These are phyloP conservation scores for Podiceps cristatus DNA, from an alignment of 2,113 vertebrate genomes.

Conservation along the genomic window DNA sequence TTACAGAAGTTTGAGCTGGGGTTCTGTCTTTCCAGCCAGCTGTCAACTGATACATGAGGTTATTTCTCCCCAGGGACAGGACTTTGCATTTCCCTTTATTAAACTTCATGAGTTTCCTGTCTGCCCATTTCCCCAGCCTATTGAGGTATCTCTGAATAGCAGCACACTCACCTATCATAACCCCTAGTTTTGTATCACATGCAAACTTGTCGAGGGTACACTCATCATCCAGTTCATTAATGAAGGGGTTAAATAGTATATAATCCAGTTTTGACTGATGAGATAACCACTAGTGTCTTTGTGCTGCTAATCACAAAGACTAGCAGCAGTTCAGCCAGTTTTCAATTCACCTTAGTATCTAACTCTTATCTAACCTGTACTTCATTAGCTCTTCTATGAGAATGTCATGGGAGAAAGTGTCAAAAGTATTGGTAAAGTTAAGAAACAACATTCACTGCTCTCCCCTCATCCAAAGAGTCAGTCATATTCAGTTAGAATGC, in stretches of 20 bases:
- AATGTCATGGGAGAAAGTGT: too few relatives aligned
- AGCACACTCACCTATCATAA: neutral
- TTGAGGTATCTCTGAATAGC: neutral
- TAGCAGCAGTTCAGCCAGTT: too few relatives aligned
- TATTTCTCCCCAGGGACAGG: neutral
- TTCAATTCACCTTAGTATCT: too few relatives aligned
- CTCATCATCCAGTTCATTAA: neutral
- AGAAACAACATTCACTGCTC: too few relatives aligned
- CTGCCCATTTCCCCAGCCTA: neutral
- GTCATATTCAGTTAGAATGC: too few relatives aligned
- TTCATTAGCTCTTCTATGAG: too few relatives aligned
- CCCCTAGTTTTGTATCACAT: neutral
- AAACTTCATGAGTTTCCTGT: neutral
- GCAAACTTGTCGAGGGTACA: neutral
- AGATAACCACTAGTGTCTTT: neutral
- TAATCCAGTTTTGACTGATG: neutral
- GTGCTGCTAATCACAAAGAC: neutral
- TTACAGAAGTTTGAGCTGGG: neutral
- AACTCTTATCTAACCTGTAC: too few relatives aligned
- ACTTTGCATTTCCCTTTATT: neutral
- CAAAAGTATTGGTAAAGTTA: too few relatives aligned
- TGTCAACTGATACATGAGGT: neutral
- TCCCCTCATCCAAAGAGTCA: too few relatives aligned
- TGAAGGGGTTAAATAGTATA: neutral
- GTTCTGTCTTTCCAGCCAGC: too few relatives aligned